Evolutionary conservation across 2,797 vertebrate genomes (phyloP), one percentile per base, ranked within the genome.

Genomic region (Pyrocephalus nanus): DNA sequence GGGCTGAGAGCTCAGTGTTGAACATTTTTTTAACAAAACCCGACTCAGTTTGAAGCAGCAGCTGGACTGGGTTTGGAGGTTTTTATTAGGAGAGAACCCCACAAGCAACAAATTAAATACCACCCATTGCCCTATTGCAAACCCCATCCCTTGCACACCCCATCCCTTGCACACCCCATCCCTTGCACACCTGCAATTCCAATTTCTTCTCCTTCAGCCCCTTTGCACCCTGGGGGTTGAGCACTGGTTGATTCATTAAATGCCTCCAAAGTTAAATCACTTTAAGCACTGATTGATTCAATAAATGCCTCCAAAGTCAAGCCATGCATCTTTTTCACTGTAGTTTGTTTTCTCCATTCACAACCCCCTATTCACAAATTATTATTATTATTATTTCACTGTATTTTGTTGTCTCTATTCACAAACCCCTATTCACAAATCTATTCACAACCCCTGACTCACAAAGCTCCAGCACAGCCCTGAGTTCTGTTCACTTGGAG

Each of bases 241-340:
- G n/a, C 76, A 80, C 55, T 88, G 55, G 34, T 57, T 34, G 22
- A 34, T 57, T 57, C 23, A 71, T 70, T 92, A 93, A 81, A 73
- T 81, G 45, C 85, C 79, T 83, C 67, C 58, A 72, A 95, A 81
- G 77, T 70, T 48, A 48, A 48, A 50, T 50, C 25, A 50, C 14
- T 48, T 48, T 48, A 15, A 50, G 48, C 48, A 50, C 48, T 50
- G 90, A 95, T 85, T 81, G 86, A 91, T 88, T 76, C 25, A 71
- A 62, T 91, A 93, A 81, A 73, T 83, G 80, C 81, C 79, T 83
- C 67, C 58, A 72, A 95, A 81, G 77, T 65, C 64, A 86, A 87
- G 75, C 13, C 4, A 72, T 86, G 40, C 12, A 42, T 42, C 6
- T 42, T 42, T 42, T 42, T 42, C 34, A 43, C 43, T 47, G 54